Conservation (phyloP, 2,113 vertebrate genomes). For the Trogon surrucura region DNA sequence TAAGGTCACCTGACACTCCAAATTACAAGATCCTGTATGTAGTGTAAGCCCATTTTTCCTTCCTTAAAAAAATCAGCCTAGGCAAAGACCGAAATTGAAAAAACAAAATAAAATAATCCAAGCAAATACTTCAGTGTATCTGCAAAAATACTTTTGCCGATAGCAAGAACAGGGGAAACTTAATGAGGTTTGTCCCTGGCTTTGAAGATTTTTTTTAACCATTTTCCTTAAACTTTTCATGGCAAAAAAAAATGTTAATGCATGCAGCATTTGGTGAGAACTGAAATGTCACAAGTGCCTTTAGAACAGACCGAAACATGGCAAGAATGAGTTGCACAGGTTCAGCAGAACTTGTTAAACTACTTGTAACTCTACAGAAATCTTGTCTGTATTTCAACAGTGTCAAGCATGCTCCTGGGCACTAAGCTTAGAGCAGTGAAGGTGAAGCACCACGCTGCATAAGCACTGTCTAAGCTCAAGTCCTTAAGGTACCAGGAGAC, state of each 20-base stretch:
- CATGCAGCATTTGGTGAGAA: background rate
- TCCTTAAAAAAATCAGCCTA: background rate
- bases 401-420: background rate
- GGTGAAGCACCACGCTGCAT: background rate
- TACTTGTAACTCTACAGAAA: background rate
- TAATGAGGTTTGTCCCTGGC: background rate
- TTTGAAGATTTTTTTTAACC: background rate
- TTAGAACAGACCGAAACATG: background rate
- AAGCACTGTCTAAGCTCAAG: background rate
- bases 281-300: background rate
- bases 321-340: background rate
- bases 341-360: background rate
- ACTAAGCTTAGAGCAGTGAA: background rate
- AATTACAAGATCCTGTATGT: background rate
- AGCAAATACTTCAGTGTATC: background rate
- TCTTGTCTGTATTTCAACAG: background rate
- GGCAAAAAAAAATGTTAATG: background rate
- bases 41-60: background rate
- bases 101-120: background rate
- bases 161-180: background rate
- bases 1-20: background rate
- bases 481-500: background rate
- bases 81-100: background rate
- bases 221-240: background rate
- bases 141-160: background rate